Evolutionary conservation across 2,113 vertebrate genomes (phyloP).

Genomic region (Lepisosteus osseus): DNA sequence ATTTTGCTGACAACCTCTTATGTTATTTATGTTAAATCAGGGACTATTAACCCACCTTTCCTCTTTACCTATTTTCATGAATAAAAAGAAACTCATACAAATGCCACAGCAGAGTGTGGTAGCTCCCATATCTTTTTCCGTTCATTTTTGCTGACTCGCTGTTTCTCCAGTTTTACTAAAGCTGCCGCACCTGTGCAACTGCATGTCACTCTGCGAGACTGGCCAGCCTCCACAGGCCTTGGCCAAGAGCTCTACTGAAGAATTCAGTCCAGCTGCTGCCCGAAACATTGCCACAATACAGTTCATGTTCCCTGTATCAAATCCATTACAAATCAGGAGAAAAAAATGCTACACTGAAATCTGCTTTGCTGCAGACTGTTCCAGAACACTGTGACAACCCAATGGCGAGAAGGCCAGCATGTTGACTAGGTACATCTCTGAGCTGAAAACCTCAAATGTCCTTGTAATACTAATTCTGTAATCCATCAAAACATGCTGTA

Average conservation of each 20-base stretch:
- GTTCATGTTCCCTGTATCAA: constrained; percentile 25
- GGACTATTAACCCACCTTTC: no score
- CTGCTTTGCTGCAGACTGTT: neutral
- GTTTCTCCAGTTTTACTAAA: constrained; percentile 2
- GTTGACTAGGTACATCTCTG: no score
- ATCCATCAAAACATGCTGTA: no score
- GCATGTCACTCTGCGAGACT: neutral
- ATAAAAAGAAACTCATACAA: no score
- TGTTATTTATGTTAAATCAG: no score
- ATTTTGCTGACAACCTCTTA: no score
- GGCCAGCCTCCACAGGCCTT: neutral
- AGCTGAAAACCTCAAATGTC: no score
- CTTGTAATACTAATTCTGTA: no score
- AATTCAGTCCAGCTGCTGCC: constrained; percentile 32
- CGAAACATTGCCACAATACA: constrained; percentile 18
- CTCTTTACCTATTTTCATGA: no score
- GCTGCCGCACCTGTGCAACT: neutral
- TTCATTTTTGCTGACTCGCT: no score
- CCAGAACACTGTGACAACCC: neutral
- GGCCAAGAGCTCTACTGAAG: constrained; percentile 24
- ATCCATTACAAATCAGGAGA: constrained; percentile 2
- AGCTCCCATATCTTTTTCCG: no score
- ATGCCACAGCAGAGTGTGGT: no score
- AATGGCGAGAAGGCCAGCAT: neutral
- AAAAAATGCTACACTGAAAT: neutral